These are phyloP conservation scores for Neodiprion virginianus DNA, from an alignment of 1,140 invertebrate species.

Conservation along the genomic window DNA sequence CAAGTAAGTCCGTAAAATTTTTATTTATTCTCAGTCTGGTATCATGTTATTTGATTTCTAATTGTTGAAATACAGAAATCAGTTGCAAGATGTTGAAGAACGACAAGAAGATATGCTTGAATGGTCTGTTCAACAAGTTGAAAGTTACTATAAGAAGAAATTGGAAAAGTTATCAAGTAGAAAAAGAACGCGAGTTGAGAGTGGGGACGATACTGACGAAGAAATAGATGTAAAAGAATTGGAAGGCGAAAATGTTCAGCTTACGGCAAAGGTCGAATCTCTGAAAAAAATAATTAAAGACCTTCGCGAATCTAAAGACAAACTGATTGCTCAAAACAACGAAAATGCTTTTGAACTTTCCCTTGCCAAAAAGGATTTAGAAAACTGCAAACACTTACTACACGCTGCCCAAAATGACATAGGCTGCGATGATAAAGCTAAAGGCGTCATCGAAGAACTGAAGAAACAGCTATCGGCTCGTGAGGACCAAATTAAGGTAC, in stretches of 20 bases:
- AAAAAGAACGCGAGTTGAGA: slow-evolving; percentile 31
- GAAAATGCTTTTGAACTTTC: slow-evolving; percentile 43
- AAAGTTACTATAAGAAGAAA: slow-evolving; percentile 48
- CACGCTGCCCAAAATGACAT: slow-evolving; percentile 31
- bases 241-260: slow-evolving; percentile 39
- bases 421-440: slow-evolving; percentile 30
- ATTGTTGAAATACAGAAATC: slow-evolving; percentile 33
- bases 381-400: slow-evolving; percentile 39
- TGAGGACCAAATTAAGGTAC: slow-evolving; percentile 48
- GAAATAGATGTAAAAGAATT: slow-evolving; percentile 33
- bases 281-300: slow-evolving; percentile 41
- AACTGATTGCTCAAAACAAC: slow-evolving; percentile 40
- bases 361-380: slow-evolving; percentile 40
- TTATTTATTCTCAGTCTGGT: slow-evolving; percentile 18
- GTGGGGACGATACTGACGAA: slow-evolving; percentile 31
- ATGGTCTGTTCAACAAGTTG: slow-evolving; percentile 44
- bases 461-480: slow-evolving; percentile 39
- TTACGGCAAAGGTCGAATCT: slow-evolving; percentile 35
- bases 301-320: slow-evolving; percentile 40
- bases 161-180: slow-evolving; percentile 34
- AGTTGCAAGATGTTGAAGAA: slow-evolving; percentile 47
- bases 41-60: slow-evolving; percentile 20
- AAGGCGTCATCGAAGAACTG: slow-evolving; percentile 40
- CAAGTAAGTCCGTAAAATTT: slow-evolving; percentile 36
- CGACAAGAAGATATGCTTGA: slow-evolving; percentile 48